Evolutionary conservation across 2,888 invertebrate species (phyloP).

Genomic region (Mesoligia furuncula): DNA sequence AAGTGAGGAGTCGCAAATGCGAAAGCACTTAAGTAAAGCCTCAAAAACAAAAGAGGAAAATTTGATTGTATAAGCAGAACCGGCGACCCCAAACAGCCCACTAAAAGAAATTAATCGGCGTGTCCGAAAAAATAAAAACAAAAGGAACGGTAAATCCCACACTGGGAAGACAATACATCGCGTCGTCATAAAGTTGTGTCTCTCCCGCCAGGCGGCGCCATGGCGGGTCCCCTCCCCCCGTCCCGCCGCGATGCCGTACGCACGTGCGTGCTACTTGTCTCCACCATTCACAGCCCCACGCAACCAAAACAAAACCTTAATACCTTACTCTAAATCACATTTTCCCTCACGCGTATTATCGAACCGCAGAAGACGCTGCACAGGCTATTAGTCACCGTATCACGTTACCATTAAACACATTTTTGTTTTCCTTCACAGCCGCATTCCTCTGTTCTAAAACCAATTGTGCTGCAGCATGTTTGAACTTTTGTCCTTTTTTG

Average conservation of each 20-base stretch:
- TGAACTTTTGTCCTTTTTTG: slow-evolving; percentile 88
- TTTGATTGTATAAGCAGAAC: slow-evolving; percentile 75
- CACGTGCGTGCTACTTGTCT: slow-evolving; percentile 87
- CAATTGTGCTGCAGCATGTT: slow-evolving; percentile 85
- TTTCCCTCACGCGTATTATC: slow-evolving; percentile 63
- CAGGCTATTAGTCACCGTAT: slow-evolving; percentile 85
- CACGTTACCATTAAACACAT: slow-evolving; percentile 83
- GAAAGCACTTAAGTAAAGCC: slow-evolving; percentile 71
- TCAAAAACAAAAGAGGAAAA: slow-evolving; percentile 71
- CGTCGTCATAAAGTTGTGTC: slow-evolving; percentile 87
- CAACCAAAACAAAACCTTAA: slow-evolving; percentile 79
- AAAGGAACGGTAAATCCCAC: slow-evolving; percentile 87
- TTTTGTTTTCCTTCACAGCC: slow-evolving; percentile 78
- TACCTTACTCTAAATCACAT: slow-evolving; percentile 73
- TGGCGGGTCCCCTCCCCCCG: slow-evolving; percentile 65
- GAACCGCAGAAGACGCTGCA: slow-evolving; percentile 70
- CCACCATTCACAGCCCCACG: slow-evolving; percentile 72
- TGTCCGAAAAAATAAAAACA: slow-evolving; percentile 85
- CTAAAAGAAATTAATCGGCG: slow-evolving; percentile 86
- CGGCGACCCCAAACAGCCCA: slow-evolving; percentile 76
- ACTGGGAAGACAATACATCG: slow-evolving; percentile 87
- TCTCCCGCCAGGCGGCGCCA: slow-evolving; percentile 89
- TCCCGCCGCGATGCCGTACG: slow-evolving; percentile 74
- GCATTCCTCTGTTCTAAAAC: slow-evolving; percentile 80
- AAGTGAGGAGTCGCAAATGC: slow-evolving; percentile 63